A percentile compares a stretch with the other conserved stretches of the same genome.
Evolutionary conservation across 2,113 vertebrate genomes (phyloP).

Genomic region (Siniperca chuatsi): DNA sequence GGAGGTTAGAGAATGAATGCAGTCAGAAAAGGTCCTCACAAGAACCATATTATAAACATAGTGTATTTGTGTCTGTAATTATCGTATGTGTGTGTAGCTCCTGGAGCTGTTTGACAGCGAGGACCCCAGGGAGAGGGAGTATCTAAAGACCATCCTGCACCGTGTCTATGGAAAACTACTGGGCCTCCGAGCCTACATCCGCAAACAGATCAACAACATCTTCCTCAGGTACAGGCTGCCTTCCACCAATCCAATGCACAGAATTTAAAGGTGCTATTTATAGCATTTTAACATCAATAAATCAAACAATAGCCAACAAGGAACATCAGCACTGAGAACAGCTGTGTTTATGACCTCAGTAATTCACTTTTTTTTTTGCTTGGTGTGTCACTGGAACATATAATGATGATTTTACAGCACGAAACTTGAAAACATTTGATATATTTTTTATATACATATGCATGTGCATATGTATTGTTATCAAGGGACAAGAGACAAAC

Average conservation of each 20-base stretch:
- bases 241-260: neutral
- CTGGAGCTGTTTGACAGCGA: constrained; percentile 94
- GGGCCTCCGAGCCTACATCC: constrained; percentile 93
- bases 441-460: no score
- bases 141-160: constrained; percentile 95
- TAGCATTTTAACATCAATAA: constrained; percentile 15
- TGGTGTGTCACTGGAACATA: neutral
- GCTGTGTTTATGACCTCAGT: neutral
- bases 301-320: constrained; percentile 23
- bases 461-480: neutral
- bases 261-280: constrained; percentile 15
- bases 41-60: neutral
- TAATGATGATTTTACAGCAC: neutral
- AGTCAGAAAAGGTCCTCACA: neutral
- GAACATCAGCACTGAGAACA: constrained; percentile 1
- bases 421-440: neutral
- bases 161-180: constrained; percentile 94
- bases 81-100: constrained; percentile 79
- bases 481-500: neutral
- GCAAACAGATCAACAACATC: constrained; percentile 96
- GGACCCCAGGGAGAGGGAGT: constrained; percentile 93
- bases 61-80: constrained; percentile 21
- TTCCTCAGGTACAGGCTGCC: constrained; percentile 87
- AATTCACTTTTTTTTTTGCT: neutral
- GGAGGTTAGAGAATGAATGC: neutral